Evolutionary conservation across 2,113 vertebrate genomes (phyloP), one percentile per base, ranked within the genome.

Genomic region (Gymnocephalus cernua): DNA sequence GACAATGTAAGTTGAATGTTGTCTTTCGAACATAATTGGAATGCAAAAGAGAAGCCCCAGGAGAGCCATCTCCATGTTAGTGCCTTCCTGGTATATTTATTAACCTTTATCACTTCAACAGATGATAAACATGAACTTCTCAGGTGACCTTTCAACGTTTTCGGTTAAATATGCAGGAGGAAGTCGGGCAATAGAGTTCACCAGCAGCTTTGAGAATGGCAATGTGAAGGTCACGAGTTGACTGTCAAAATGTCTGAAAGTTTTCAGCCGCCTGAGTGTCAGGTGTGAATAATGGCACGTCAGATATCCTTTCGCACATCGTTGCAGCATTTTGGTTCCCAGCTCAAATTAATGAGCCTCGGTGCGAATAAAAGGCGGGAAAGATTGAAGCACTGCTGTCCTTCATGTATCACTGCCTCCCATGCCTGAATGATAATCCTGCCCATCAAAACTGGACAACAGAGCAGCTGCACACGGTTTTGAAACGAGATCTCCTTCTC

Each of bases 51-150:
- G 79, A 45, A 2, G 5, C 80, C 74, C 63, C 59, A 38, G 56
- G 76, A 58, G 85, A 84, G 75, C 61, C 48, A 6, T 48, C 61
- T 68, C 41, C 25, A 82, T 79, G 75, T 47, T 67, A 86, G 63
- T 14, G 16, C 44, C 59, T 75, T 27, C 18, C 54, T 61, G 74
- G 50, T 85, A 57, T 65, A 44, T 74, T 89, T 85, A 89, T 89
- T 92, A 92, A 93, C 91, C 91, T 93, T 93, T 82, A 90, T 83
- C 87, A 69, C 61, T 53, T 84, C 59, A 84, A 62, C 64, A 88
- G 90, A 92, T 84, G 85, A 89, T 56, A 81, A 83, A 38, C 77
- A 64, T 74, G 61, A 91, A 88, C 90, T 90, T 85, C 73, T 64
- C 32, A 1, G 18, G 9, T 78, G 88, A 93, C 91, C 86, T 94